These are phyloP conservation scores for Lycocerus yunnanus DNA, from an alignment of 2,888 invertebrate genomes.

Conservation along the genomic window DNA sequence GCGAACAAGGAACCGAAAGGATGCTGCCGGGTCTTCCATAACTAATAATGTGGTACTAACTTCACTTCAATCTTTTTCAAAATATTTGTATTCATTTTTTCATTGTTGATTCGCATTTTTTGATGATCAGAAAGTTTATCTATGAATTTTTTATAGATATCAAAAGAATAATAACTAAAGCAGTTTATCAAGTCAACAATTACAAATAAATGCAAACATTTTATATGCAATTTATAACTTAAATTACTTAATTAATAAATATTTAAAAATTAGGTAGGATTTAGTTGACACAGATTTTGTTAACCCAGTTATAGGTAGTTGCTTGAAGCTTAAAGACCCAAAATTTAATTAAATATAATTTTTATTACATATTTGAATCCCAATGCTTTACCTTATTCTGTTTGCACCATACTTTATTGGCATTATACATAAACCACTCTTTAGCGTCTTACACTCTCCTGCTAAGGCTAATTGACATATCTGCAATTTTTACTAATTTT, in stretches of 20 bases:
- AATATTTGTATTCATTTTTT: slow-evolving; percentile 13
- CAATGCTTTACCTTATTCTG: no score
- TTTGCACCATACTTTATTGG: no score
- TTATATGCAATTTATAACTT: not conserved
- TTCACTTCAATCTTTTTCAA: slow-evolving; percentile 44
- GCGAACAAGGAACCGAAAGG: slow-evolving; percentile 41
- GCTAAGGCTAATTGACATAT: no score
- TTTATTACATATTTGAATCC: no score
- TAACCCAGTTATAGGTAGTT: not conserved
- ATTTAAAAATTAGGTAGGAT: not conserved
- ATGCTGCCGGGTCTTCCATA: slow-evolving; percentile 47
- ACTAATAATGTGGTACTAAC: slow-evolving; percentile 55
- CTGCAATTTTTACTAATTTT: no score
- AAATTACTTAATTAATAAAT: not conserved
- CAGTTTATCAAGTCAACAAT: not conserved
- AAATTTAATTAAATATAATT: not conserved
- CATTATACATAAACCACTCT: no score
- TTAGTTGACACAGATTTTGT: not conserved
- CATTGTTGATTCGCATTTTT: not conserved
- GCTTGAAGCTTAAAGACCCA: not conserved
- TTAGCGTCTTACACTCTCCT: no score
- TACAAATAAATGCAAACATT: not conserved
- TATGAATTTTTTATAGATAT: no score
- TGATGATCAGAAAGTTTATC: no score
- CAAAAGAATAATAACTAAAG: no score